Conservation (phyloP, 2,888 invertebrate genomes). For the Cosmia pyralina region DNA sequence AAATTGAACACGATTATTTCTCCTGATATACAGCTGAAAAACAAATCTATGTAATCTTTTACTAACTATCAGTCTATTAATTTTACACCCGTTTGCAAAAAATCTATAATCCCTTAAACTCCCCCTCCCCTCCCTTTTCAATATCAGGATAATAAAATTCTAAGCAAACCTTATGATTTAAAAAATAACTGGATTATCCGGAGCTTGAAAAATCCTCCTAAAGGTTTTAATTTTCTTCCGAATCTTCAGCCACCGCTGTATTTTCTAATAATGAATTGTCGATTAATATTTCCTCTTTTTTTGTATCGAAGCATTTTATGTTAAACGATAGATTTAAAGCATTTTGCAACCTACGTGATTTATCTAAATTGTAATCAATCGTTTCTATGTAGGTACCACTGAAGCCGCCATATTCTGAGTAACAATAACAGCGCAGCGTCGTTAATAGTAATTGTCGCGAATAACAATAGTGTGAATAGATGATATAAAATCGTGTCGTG, state of each 20-base stretch:
- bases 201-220: slow-evolving; percentile 73
- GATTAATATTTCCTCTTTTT: slow-evolving; percentile 61
- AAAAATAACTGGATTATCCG: slow-evolving; percentile 74
- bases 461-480: slow-evolving; percentile 57
- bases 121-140: slow-evolving; percentile 64
- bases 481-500: slow-evolving; percentile 73
- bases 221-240: slow-evolving; percentile 75
- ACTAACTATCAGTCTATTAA: slow-evolving; percentile 31
- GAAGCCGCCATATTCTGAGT: slow-evolving; percentile 15
- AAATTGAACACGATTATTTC: too few relatives aligned
- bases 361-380: slow-evolving; percentile 10
- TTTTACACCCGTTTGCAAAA: slow-evolving; percentile 38
- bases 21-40: too few relatives aligned
- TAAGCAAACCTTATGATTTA: slow-evolving; percentile 70
- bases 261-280: slow-evolving; percentile 67
- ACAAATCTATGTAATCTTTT: not conserved
- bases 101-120: slow-evolving; percentile 42
- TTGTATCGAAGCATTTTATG: slow-evolving; percentile 50
- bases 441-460: slow-evolving; percentile 48
- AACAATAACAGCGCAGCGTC: slow-evolving; percentile 20
- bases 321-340: slow-evolving; percentile 44
- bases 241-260: slow-evolving; percentile 62
- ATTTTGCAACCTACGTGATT: slow-evolving; percentile 11
- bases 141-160: slow-evolving; percentile 63
- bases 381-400: too few relatives aligned